phyloP scores from a whole-genome alignment of 2,113 vertebrate genomes.

The Gila orcuttii region DNA sequence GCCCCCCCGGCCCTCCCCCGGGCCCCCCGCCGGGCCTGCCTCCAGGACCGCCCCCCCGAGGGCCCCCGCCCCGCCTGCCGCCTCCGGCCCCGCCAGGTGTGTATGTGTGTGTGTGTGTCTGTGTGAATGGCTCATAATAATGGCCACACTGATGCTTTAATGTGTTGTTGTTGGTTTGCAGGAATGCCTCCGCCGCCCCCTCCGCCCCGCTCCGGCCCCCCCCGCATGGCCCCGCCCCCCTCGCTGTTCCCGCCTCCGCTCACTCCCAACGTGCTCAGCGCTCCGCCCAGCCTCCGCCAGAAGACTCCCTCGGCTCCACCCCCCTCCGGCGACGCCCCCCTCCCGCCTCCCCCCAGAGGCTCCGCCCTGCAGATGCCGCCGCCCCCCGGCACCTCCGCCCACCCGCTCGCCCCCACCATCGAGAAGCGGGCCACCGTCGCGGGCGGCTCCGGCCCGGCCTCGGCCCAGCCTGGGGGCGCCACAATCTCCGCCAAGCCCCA shows the following conservation, averaged over 20 bases:
- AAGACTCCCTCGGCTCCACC: slow-evolving; percentile 79
- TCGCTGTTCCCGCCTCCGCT: slow-evolving; percentile 89
- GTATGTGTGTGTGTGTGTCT: neutral
- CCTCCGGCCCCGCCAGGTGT: slow-evolving; percentile 94
- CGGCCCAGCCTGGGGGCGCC: slow-evolving; percentile 68
- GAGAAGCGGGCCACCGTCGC: slow-evolving; percentile 79
- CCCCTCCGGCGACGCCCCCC: slow-evolving; percentile 62
- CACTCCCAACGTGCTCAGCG: slow-evolving; percentile 90
- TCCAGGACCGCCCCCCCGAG: slow-evolving; percentile 94
- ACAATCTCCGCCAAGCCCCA: slow-evolving; percentile 98
- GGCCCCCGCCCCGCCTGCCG: slow-evolving; percentile 91
- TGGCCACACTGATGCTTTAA: too few relatives aligned
- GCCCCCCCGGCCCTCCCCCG: slow-evolving; percentile 93
- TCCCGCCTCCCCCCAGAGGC: slow-evolving; percentile 63
- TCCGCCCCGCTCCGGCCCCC: slow-evolving; percentile 86
- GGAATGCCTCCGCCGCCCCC: slow-evolving; percentile 96
- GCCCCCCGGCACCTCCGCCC: slow-evolving; percentile 74
- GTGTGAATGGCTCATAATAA: too few relatives aligned
- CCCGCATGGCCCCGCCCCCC: slow-evolving; percentile 82
- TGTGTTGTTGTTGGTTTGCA: slow-evolving; percentile 56
- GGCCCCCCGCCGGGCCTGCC: slow-evolving; percentile 93
- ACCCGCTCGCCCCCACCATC: slow-evolving; percentile 75
- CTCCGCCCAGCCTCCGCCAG: slow-evolving; percentile 91
- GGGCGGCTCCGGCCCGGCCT: slow-evolving; percentile 62
- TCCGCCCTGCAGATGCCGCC: slow-evolving; percentile 77